Base-by-base conservation (phyloP, 1,140 invertebrate species). In the Acromyrmex heyeri region DNA sequence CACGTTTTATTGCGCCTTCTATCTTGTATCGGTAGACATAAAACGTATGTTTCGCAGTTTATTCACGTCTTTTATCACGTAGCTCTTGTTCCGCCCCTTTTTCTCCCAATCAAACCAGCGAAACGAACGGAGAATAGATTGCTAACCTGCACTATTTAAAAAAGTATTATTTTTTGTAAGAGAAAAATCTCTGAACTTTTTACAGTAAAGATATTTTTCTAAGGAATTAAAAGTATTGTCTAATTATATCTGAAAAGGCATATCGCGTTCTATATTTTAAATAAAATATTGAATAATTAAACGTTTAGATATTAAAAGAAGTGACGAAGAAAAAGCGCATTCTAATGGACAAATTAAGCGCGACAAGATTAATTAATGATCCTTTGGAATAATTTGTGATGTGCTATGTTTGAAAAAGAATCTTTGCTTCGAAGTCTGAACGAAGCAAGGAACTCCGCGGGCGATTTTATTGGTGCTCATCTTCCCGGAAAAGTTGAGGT, bases 401-500 rank as follows among this genome's bases (percentile, higher is more conserved):
- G 69, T 10, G 53, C 21, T 82, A 59, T 82, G 73, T 61, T 59
- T 81, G 14, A 38, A 82, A 70, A 27, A 24, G 27, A 50, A 27
- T 72, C 44, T 18, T 72, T 61, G 14, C 38, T 59, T 61, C 70
- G n/a, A 81, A 79, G 38, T 73, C 38, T 16, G 34, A 57, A 34
- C 24, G 67, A 57, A 64, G 79, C 79, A 83, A 73, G 30, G 55
- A 83, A 48, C 21, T 73, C 69, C 55, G 38, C 69, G n/a, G 69
- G 69, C 38, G 38, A 62, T 62, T 83, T 75, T 24, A 83, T 75
- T 61, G 79, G 21, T 55, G 10, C 2, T 53, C 24, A n/a, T 44
- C 38, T 78, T 82, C 70, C 61, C 21, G 12, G 7, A 14, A 30
- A 90, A 90, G 81, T 87, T 86, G 5, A 76, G 62, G 48, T 75